Base-by-base conservation (phyloP, 2,113 vertebrate species). In the Hepsetus odoe region DNA sequence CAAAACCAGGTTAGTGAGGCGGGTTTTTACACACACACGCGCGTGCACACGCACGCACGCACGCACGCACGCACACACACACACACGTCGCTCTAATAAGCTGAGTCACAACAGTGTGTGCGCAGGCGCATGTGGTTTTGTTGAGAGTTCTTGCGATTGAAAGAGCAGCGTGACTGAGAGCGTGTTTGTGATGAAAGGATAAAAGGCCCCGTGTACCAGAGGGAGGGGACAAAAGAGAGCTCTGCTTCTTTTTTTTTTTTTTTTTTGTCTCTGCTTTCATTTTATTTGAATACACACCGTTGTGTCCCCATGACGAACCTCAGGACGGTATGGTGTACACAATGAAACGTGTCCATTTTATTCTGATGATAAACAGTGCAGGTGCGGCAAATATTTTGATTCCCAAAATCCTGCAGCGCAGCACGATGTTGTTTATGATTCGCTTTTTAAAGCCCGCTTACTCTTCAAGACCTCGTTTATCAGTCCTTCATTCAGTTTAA, bases 1-100 rank as follows among this genome's bases (percentile, higher is more conserved):
- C 86, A 94, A 93, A 86, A 93, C 91, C 91, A 95, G 95, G 97
- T 99, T 77, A 84, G 89, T 32, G 26, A 51, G 33, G 44, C 55
- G 40, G 40, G 40, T 6, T 2, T 12, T 7, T 18, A 18, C 51
- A 33, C 51, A 58, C 64, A 30, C 64, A 56, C 59, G 64, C 12
- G 22, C 0, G 30, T 18, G 24, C 51, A 33, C 51, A 58, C 64
- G 26, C 64, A 56, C 59, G 64, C n/a, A n/a, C n/a, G n/a, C n/a
- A n/a, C n/a, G n/a, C 42, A 32, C 20, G 33, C 20, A 33, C 62
- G 62, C 73, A 51, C 61, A 42, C 62, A 61, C 61, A 59, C 44
- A 51, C 51, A 49, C 24, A 26, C n/a, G 28, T 7, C 6, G 8
- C 7, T 20, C 2, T 49, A 49, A 49, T 49, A 5, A 49, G 68